phyloP scores from a whole-genome alignment of 2,797 vertebrate genomes.

The Centroberyx gerrardi region DNA sequence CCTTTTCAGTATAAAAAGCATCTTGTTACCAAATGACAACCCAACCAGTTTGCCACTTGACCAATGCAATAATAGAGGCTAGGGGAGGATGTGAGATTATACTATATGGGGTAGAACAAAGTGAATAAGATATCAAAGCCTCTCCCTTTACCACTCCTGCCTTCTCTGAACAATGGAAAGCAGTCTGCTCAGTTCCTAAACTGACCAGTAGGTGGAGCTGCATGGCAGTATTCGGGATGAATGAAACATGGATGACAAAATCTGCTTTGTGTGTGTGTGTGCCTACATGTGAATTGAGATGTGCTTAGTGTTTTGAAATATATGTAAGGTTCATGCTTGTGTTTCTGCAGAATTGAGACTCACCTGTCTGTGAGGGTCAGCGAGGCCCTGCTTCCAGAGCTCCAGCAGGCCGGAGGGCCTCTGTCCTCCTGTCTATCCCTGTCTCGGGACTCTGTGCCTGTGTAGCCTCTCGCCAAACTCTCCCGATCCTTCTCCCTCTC shows the following conservation, averaged over 20 bases:
- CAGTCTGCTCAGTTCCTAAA: conserved; percentile 26
- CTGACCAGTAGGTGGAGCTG: conserved; percentile 67
- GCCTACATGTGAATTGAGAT: neutral
- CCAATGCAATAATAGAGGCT: neutral
- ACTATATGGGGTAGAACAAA: neutral
- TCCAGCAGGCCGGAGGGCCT: conserved; percentile 87
- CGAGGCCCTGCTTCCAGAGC: conserved; percentile 85
- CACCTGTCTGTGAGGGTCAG: conserved; percentile 90
- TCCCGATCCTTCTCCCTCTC: conserved; percentile 82
- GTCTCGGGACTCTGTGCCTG: conserved; percentile 66
- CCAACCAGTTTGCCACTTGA: neutral
- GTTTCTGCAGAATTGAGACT: conserved; percentile 26
- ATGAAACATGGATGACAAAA: neutral
- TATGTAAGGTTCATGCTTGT: neutral
- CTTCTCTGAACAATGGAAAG: conserved; percentile 5
- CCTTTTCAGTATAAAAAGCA: neutral
- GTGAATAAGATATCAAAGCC: conserved; percentile 8
- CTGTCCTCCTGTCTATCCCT: conserved; percentile 81
- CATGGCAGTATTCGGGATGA: conserved; percentile 20
- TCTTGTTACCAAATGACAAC: conserved; percentile 17
- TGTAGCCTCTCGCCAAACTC: conserved; percentile 63
- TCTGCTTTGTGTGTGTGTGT: conserved; percentile 11
- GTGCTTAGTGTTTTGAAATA: conserved; percentile 3
- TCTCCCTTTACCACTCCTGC: neutral
- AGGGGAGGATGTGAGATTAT: neutral